Base-by-base conservation (phyloP, 2,113 vertebrate species). In the Petrocephalus zakoni region DNA sequence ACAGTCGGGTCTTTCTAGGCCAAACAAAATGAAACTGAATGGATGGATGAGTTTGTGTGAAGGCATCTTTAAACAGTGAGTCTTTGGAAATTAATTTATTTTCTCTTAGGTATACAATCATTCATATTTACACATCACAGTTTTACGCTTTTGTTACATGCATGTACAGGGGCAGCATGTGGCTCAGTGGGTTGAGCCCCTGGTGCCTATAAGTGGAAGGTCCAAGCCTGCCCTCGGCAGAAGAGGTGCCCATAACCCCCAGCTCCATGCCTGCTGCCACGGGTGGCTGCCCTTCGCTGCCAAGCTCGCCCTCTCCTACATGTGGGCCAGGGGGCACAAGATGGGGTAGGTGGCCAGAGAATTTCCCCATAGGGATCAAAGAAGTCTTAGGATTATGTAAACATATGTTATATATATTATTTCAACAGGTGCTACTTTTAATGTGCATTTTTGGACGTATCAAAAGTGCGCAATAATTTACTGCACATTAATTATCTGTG, bases 11-110 rank as follows among this genome's bases (percentile, higher is more conserved):
- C 94, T 94, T 92, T 93, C 89, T 89, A 90, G 91, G 86, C 92
- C 90, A 91, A 93, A 91, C 90, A 93, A 94, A 94, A 93, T 93
- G 87, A 92, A 89, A 91, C 91, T 93, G 93, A 94, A 93, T 95
- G 93, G n/a, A 34, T 8, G 72, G 72, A 78, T 78, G 29, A 37
- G 34, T 78, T 17, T 78, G 72, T 78, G 72, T 78, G 72, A 78
- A 78, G 72, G 72, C 89, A 91, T 92, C 29, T 29, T 19, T 1
- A 29, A 68, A 68, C 61, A 29, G 3, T 64, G n/a, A 25, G n/a
- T 29, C 61, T 29, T 25, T 10, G 10, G n/a, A 11, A 64, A 64
- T 19, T 78, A 5, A 78, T 75, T 75, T 6, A 5, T 19, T 42
- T 78, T 42, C 34, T 19, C 5, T 78, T 8, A 78, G 15, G 15